Evolutionary conservation across 2,113 vertebrate species (phyloP).

Genomic region (Malurus melanocephalus): DNA sequence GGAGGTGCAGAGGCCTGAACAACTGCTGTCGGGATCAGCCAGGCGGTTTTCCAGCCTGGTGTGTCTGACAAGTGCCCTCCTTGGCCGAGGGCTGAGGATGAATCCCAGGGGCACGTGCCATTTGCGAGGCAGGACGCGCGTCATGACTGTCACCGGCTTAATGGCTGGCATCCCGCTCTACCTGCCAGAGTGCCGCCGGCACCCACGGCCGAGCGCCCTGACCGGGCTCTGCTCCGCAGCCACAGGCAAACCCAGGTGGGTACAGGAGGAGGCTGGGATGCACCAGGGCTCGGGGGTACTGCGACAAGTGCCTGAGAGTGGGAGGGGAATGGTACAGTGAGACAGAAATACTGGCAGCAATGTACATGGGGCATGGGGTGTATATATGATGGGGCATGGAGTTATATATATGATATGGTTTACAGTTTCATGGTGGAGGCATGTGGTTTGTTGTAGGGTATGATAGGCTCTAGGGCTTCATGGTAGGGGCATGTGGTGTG

Average conservation of each 20-base stretch:
- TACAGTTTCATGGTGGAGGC: too few species aligned
- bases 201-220: neutral
- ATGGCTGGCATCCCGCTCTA: neutral
- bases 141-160: neutral
- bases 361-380: accelerated
- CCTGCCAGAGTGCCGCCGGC: neutral
- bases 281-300: accelerated
- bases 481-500: neutral
- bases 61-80: neutral
- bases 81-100: neutral
- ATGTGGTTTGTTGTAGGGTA: accelerated
- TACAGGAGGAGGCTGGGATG: neutral
- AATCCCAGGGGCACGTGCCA: neutral
- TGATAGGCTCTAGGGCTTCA: neutral
- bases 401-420: too few species aligned
- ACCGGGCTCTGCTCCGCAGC: accelerated
- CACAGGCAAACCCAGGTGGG: slow-evolving; percentile 4
- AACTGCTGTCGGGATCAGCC: neutral
- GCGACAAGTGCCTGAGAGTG: neutral
- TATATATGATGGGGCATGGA: too few species aligned
- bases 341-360: neutral
- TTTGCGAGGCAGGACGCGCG: neutral
- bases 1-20: slow-evolving; percentile 3
- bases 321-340: accelerated
- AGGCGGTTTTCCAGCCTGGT: neutral